Evolutionary conservation across 2,113 vertebrate species (phyloP).

Genomic region (Athene cunicularia): DNA sequence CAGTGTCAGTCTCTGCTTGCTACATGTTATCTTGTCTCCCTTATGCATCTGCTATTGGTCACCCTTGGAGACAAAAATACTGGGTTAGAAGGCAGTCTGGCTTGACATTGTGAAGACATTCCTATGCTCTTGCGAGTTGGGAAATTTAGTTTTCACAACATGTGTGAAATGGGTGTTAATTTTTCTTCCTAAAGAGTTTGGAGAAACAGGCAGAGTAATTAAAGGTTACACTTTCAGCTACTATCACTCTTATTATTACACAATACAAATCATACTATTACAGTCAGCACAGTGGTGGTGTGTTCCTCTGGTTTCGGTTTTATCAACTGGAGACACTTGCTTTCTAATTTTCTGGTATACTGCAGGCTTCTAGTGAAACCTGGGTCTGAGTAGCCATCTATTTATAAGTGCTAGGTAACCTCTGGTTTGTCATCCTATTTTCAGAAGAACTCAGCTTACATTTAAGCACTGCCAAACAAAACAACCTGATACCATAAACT

Average conservation of each 20-base stretch:
- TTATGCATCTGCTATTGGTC: neutral
- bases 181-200: conserved; percentile 31
- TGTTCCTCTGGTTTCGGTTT: neutral
- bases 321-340: neutral
- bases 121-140: neutral
- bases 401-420: neutral
- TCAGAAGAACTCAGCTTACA: neutral
- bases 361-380: neutral
- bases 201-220: conserved; percentile 25
- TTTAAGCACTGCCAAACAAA: neutral
- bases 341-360: conserved; percentile 5
- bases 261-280: neutral
- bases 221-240: conserved; percentile 35
- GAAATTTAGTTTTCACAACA: conserved; percentile 32
- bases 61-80: neutral
- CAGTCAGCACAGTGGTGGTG: neutral
- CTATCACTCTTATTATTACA: conserved; percentile 24
- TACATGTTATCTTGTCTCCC: neutral
- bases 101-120: neutral
- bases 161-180: neutral
- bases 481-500: neutral
- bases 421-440: neutral
- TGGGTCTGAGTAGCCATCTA: neutral
- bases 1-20: neutral
- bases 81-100: neutral